A percentile compares a stretch with the other conserved stretches of the same genome.
Conservation (phyloP, 2,797 vertebrate genomes). For the Myripristis jacobus region DNA sequence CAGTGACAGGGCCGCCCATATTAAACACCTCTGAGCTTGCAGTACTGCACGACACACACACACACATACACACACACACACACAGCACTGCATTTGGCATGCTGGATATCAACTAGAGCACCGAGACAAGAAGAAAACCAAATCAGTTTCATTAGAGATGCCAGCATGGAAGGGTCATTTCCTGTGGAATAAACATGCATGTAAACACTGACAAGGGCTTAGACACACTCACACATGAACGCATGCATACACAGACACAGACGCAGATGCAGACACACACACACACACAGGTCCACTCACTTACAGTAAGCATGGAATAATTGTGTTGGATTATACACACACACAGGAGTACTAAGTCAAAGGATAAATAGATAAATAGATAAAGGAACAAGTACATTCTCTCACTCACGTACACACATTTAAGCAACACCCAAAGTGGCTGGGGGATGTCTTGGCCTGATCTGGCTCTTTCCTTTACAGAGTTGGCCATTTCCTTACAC, state of each 20-base stretch:
- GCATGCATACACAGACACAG: constrained; percentile 12
- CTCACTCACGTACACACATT: constrained; percentile 35
- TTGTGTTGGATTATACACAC: constrained; percentile 9
- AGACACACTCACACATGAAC: constrained; percentile 9
- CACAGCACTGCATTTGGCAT: neutral
- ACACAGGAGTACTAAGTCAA: neutral
- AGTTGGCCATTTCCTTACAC: constrained; percentile 47
- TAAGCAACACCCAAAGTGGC: constrained; percentile 24
- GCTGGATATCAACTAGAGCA: neutral
- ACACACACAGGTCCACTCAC: constrained; percentile 10
- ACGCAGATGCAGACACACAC: constrained; percentile 12
- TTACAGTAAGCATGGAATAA: constrained; percentile 1
- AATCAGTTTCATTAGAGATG: constrained; percentile 18
- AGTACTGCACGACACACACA: constrained; percentile 1
- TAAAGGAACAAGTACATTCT: constrained; percentile 28
- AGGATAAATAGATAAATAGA: constrained; percentile 36
- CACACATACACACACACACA: constrained; percentile 5
- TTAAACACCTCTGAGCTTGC: constrained; percentile 21
- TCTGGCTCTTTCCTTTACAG: constrained; percentile 40
- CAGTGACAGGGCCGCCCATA: constrained; percentile 8
- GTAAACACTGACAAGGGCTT: constrained; percentile 1
- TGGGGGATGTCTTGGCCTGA: neutral
- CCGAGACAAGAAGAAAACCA: constrained; percentile 21
- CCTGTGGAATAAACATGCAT: constrained; percentile 26
- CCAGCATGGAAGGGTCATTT: constrained; percentile 22